Percentiles rank a stretch among this genome's conserved stretches.
These are phyloP conservation scores for Neoaliturus tenellus DNA, from an alignment of 2,888 invertebrate genomes.

Conservation along the genomic window DNA sequence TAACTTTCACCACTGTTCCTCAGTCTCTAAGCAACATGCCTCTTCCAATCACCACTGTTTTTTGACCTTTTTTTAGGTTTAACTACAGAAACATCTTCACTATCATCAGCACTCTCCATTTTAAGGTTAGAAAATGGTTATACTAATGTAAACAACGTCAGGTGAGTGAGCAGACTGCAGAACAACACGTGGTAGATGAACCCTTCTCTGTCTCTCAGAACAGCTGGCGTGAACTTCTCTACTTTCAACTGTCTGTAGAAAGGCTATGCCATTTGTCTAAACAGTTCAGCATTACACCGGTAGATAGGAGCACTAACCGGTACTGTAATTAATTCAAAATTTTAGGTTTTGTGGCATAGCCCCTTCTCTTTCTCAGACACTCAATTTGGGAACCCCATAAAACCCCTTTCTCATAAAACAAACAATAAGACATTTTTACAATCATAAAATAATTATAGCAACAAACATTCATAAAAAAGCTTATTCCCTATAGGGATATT, in stretches of 20 bases:
- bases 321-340: conserved; percentile 18
- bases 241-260: conserved; percentile 40
- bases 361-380: conserved; percentile 46
- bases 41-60: conserved; percentile 41
- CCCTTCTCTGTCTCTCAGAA: conserved; percentile 51
- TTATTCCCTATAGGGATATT: too few species aligned
- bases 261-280: conserved; percentile 36
- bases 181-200: neutral
- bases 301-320: conserved; percentile 28
- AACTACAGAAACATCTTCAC: conserved; percentile 37
- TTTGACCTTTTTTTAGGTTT: conserved; percentile 20
- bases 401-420: too few species aligned
- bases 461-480: too few species aligned
- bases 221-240: conserved; percentile 45
- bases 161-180: neutral
- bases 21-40: conserved; percentile 44
- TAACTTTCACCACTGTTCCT: conserved; percentile 51
- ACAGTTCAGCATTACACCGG: conserved; percentile 11
- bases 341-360: conserved; percentile 40
- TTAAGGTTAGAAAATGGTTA: conserved; percentile 38
- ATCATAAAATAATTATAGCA: too few species aligned
- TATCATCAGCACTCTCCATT: conserved; percentile 12
- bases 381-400: too few species aligned
- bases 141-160: neutral
- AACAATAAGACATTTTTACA: too few species aligned